Conservation (phyloP, 2,113 vertebrate genomes). For the Polyodon spathula region DNA sequence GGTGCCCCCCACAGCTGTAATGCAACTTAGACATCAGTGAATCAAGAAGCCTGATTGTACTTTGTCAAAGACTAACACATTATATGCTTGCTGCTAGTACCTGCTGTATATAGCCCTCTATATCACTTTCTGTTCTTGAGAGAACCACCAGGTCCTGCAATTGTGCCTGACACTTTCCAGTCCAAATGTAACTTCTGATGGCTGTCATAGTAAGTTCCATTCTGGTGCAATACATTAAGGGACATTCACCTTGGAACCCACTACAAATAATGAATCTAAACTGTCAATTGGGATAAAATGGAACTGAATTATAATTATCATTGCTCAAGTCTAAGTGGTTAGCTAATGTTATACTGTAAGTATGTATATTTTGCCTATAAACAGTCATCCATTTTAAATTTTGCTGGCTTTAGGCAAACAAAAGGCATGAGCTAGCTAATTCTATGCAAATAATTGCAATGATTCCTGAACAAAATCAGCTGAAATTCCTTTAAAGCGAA, state of each 20-base stretch:
- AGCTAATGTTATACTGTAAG: slow-evolving; percentile 33
- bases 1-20: not conserved
- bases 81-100: too few relatives aligned
- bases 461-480: slow-evolving; percentile 16
- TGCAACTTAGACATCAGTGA: not conserved
- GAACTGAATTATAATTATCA: slow-evolving; percentile 49
- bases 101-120: too few relatives aligned
- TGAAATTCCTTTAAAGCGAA: slow-evolving; percentile 13
- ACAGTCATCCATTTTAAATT: slow-evolving; percentile 33
- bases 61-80: too few relatives aligned
- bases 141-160: too few relatives aligned
- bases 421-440: slow-evolving; percentile 12
- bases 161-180: too few relatives aligned
- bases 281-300: slow-evolving; percentile 39
- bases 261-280: slow-evolving; percentile 23
- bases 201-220: too few relatives aligned
- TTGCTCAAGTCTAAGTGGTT: slow-evolving; percentile 29
- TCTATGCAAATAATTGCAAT: slow-evolving; percentile 12
- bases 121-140: too few relatives aligned
- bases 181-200: too few relatives aligned
- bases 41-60: too few relatives aligned
- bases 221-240: too few relatives aligned
- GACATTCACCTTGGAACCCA: too few relatives aligned
- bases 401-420: slow-evolving; percentile 25
- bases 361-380: slow-evolving; percentile 56